A percentile compares a stretch with the other conserved stretches of the same genome.
These are phyloP conservation scores for Alcedo atthis DNA, from an alignment of 2,797 vertebrate genomes.

Conservation along the genomic window DNA sequence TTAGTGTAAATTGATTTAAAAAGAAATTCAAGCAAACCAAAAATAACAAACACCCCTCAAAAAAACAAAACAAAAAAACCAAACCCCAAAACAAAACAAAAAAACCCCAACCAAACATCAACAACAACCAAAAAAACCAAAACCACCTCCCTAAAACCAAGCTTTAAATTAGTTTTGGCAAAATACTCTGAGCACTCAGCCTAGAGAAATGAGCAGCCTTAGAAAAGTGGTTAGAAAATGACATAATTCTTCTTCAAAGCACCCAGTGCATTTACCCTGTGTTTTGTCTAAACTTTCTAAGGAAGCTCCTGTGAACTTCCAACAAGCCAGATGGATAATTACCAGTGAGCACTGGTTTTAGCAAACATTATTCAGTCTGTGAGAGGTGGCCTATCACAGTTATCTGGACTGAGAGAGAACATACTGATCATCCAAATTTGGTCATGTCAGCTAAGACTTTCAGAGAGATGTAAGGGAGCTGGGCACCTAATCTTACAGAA, in stretches of 20 bases:
- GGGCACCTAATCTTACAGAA: neutral
- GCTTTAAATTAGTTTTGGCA: neutral
- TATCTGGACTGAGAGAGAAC: neutral
- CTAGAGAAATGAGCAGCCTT: neutral
- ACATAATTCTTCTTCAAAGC: neutral
- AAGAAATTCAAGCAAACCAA: neutral
- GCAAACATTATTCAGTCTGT: neutral
- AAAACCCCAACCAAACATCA: neutral
- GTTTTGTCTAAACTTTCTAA: neutral
- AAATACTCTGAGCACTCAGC: neutral
- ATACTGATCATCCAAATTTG: neutral
- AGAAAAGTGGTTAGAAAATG: neutral
- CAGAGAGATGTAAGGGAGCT: neutral
- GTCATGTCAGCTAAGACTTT: neutral
- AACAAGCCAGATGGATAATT: neutral
- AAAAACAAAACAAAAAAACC: neutral
- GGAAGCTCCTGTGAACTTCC: neutral
- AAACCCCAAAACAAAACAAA: neutral
- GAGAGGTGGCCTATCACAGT: neutral
- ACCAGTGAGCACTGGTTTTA: neutral
- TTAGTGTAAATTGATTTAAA: neutral
- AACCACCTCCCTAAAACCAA: neutral
- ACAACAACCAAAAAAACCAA: too few relatives aligned
- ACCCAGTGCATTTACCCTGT: neutral
- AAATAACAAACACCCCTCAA: too few relatives aligned